phyloP scores from a whole-genome alignment of 2,888 invertebrate genomes.

The Cetonia aurata region DNA sequence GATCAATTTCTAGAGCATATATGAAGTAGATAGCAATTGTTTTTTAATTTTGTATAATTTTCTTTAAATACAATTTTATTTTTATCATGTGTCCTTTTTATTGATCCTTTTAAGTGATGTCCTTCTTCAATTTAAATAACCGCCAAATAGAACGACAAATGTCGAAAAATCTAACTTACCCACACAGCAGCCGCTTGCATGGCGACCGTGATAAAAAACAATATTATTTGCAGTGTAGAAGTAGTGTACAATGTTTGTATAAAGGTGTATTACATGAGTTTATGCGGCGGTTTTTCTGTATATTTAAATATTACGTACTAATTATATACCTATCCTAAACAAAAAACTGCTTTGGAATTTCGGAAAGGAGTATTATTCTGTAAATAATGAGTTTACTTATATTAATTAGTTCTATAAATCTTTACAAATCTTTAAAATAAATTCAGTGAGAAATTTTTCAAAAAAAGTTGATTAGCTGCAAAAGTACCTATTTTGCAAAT shows the following conservation, averaged over 20 bases:
- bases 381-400: too few species aligned
- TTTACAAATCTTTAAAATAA: too few species aligned
- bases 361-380: too few species aligned
- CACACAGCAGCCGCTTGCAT: neutral
- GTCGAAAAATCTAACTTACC: neutral
- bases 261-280: neutral
- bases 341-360: too few species aligned
- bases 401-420: too few species aligned
- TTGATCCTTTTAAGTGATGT: neutral
- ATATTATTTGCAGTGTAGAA: constrained; percentile 8
- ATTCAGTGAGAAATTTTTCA: too few species aligned
- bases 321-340: neutral
- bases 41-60: constrained; percentile 65
- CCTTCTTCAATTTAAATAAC: neutral
- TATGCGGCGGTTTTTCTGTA: neutral
- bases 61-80: constrained; percentile 66
- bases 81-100: constrained; percentile 55
- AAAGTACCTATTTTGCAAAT: neutral
- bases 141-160: neutral
- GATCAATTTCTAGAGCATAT: constrained; percentile 63
- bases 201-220: neutral
- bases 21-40: constrained; percentile 60
- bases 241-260: neutral
- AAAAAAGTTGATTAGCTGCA: neutral
- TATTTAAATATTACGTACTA: neutral